Evolutionary conservation across 1,140 invertebrate species (phyloP).

Genomic region (Lepidotrigona ventralis): DNA sequence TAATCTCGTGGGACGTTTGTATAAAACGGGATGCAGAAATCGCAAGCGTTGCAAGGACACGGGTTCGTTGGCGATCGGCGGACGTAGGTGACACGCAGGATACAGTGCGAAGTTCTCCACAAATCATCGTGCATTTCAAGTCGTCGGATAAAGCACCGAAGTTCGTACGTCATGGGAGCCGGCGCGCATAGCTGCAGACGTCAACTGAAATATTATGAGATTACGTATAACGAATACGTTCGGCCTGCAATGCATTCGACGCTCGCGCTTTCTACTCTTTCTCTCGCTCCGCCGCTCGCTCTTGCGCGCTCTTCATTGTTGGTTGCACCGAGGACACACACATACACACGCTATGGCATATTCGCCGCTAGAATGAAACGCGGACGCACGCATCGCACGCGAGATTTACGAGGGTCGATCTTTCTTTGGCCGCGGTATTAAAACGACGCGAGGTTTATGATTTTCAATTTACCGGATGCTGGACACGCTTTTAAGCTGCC

Average conservation of each 20-base stretch:
- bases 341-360: background rate
- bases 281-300: background rate
- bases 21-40: background rate
- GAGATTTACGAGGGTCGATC: constrained; percentile 62
- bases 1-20: too few relatives aligned
- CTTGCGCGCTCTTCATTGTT: background rate
- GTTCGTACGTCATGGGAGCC: constrained; percentile 56
- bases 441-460: constrained; percentile 60
- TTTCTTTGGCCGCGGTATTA: constrained; percentile 50
- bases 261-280: constrained; percentile 40
- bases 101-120: constrained; percentile 22
- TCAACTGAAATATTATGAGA: constrained; percentile 67
- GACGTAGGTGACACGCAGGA: constrained; percentile 55
- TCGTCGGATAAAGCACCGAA: constrained; percentile 33
- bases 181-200: constrained; percentile 54
- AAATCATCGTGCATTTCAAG: constrained; percentile 61
- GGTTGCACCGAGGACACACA: background rate
- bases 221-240: constrained; percentile 63
- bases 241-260: constrained; percentile 58
- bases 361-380: constrained; percentile 30
- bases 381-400: constrained; percentile 35
- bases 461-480: constrained; percentile 65
- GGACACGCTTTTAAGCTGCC: constrained; percentile 49
- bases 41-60: background rate
- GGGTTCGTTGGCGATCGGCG: constrained; percentile 42